A percentile compares a stretch with the other conserved stretches of the same genome.
Conservation (phyloP, 2,113 vertebrate genomes). For the Mustela lutreola region DNA sequence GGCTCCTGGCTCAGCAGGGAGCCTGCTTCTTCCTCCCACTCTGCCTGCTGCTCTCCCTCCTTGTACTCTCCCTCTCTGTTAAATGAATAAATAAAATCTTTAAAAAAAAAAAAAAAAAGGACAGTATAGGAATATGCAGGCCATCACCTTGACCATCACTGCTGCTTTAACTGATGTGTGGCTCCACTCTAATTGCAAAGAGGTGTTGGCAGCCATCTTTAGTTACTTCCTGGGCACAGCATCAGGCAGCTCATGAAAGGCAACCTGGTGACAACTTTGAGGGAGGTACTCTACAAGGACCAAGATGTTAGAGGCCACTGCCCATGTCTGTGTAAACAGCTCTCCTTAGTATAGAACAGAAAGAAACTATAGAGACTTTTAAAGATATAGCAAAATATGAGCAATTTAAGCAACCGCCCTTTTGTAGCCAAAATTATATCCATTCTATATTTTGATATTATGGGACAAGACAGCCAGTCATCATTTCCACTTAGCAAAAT, state of each 20-base stretch:
- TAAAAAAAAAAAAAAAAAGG: not conserved
- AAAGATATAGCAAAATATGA: constrained; percentile 10
- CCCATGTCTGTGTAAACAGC: not conserved
- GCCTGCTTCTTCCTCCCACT: too few relatives aligned
- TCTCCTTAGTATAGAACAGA: not conserved
- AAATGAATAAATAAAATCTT: too few relatives aligned
- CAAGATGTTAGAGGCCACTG: not conserved
- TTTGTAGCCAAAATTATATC: not conserved
- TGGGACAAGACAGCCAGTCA: constrained; percentile 41
- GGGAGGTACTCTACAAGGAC: not conserved
- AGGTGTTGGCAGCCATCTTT: not conserved
- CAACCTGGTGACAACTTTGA: not conserved
- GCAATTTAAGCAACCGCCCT: not conserved
- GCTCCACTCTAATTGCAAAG: not conserved
- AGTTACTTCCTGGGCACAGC: not conserved
- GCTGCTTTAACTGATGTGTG: too few relatives aligned
- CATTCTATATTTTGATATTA: constrained; percentile 35
- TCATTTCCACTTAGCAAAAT: constrained; percentile 57
- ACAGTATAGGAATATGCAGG: not conserved
- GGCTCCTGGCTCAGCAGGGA: too few relatives aligned
- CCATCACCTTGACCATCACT: not conserved
- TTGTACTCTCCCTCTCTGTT: too few relatives aligned
- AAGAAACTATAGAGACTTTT: not conserved
- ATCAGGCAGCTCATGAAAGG: not conserved
- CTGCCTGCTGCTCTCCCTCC: too few relatives aligned